A percentile compares a stretch with the other conserved stretches of the same genome.
phyloP scores from a whole-genome alignment of 1,140 invertebrate genomes.

The Eumaeus atala region DNA sequence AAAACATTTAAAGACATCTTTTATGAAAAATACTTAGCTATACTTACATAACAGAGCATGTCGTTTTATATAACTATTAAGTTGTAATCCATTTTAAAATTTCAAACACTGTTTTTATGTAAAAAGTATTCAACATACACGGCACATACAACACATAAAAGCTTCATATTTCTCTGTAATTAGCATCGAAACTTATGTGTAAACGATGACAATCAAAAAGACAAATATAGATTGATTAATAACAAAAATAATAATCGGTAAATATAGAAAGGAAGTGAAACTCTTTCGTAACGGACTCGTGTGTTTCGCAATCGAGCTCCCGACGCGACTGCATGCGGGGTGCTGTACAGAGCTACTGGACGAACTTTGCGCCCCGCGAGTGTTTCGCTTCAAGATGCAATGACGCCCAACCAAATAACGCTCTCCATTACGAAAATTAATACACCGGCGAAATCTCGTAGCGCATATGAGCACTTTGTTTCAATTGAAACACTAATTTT shows the following conservation, averaged over 20 bases:
- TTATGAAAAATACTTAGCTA: too few relatives aligned
- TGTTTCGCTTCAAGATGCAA: neutral
- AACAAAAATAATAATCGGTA: too few relatives aligned
- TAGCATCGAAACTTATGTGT: too few relatives aligned
- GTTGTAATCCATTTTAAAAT: constrained; percentile 32
- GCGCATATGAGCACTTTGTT: neutral
- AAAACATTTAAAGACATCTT: too few relatives aligned
- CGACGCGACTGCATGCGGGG: neutral
- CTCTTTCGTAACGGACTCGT: neutral
- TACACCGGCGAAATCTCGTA: neutral
- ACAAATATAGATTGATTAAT: too few relatives aligned
- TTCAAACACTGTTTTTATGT: too few relatives aligned
- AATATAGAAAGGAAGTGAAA: too few relatives aligned
- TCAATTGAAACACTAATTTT: too few relatives aligned
- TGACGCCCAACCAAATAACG: neutral
- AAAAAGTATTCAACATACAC: too few relatives aligned
- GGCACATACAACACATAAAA: too few relatives aligned
- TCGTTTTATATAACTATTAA: constrained; percentile 35
- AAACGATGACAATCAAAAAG: too few relatives aligned
- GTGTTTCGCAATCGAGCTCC: neutral
- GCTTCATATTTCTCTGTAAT: too few relatives aligned
- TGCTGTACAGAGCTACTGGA: constrained; percentile 3
- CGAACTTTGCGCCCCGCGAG: neutral
- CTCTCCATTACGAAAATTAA: constrained; percentile 4
- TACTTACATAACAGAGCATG: constrained; percentile 65